phyloP scores from a whole-genome alignment of 2,888 invertebrate species.

The Geophilus truncorum region DNA sequence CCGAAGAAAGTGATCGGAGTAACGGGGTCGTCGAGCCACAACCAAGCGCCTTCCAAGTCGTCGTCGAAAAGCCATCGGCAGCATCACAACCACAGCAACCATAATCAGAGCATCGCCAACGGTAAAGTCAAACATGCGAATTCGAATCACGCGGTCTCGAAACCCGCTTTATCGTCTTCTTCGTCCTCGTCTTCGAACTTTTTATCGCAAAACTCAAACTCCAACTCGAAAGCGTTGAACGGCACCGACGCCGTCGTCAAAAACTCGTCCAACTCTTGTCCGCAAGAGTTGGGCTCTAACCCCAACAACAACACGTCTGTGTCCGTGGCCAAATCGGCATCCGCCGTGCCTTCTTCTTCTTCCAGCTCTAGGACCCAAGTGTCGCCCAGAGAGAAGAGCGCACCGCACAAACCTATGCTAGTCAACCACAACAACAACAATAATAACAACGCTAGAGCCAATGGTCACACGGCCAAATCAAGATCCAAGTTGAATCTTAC shows the following conservation, averaged over 20 bases:
- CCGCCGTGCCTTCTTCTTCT: conserved; percentile 7
- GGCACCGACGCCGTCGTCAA: background rate
- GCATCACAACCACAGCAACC: background rate
- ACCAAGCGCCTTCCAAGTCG: conserved; percentile 25
- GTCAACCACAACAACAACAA: background rate
- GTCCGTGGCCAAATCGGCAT: background rate
- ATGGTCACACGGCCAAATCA: background rate
- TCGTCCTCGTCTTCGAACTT: background rate
- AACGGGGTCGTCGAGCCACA: background rate
- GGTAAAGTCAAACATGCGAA: background rate
- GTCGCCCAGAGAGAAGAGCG: background rate
- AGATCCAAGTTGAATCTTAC: conserved; percentile 27
- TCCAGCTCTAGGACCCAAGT: background rate
- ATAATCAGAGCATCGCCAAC: background rate
- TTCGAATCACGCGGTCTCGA: background rate
- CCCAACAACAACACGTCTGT: no score
- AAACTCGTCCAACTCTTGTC: background rate
- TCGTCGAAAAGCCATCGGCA: conserved; percentile 31
- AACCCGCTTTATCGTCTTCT: background rate
- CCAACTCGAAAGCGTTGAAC: no score
- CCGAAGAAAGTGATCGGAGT: conserved; percentile 38
- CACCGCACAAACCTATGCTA: background rate
- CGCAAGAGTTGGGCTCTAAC: background rate
- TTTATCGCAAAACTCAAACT: background rate
- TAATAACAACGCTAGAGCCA: background rate